Conservation (phyloP, 2,113 vertebrate genomes). For the Oreochromis spilurus region DNA sequence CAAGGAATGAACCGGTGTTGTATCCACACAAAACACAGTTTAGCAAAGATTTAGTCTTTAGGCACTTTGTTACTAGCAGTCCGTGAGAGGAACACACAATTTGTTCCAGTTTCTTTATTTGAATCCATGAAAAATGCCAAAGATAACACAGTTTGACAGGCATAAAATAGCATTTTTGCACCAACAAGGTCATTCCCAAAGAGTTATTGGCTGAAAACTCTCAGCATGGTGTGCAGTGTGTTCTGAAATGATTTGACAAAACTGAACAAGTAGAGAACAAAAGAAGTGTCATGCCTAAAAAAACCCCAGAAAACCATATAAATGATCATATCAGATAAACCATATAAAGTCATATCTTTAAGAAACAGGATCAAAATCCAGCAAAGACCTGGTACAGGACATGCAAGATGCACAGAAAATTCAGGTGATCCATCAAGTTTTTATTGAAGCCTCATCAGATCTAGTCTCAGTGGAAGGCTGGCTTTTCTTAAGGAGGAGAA, state of each 20-base stretch:
- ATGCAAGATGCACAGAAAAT: neutral
- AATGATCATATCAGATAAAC: neutral
- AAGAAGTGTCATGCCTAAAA: rapidly evolving
- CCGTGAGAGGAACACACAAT: neutral
- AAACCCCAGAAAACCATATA: neutral
- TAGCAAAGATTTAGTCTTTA: neutral
- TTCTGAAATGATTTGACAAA: neutral
- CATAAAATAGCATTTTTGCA: neutral
- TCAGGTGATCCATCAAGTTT: neutral
- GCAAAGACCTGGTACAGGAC: neutral
- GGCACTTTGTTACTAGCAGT: neutral
- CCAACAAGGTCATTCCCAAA: neutral
- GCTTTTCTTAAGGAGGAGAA: neutral
- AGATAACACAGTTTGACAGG: neutral
- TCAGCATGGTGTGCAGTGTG: neutral
- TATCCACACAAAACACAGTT: neutral
- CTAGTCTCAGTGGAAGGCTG: neutral
- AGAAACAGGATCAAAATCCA: neutral
- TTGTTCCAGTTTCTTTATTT: neutral
- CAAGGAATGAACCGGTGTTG: neutral
- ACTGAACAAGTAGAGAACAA: neutral
- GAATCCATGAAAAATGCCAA: neutral
- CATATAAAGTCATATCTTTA: neutral
- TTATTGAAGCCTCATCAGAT: neutral
- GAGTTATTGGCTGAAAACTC: neutral